Percentiles rank a stretch among this genome's conserved stretches.
phyloP scores from a whole-genome alignment of 2,797 vertebrate species.

The Amphiprion clarkii region DNA sequence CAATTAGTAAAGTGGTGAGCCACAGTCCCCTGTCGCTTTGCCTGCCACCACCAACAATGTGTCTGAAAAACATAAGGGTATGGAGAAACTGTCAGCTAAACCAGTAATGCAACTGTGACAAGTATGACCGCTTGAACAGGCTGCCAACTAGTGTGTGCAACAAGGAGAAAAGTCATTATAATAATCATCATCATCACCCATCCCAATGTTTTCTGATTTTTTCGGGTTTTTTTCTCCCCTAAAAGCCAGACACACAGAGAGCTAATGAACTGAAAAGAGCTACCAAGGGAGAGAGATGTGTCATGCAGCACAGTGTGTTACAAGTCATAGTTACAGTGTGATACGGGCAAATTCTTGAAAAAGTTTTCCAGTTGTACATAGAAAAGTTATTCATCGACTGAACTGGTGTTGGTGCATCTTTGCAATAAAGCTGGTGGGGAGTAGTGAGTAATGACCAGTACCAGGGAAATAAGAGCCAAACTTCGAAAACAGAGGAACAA shows the following conservation, averaged over 20 bases:
- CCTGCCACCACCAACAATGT: constrained; percentile 13
- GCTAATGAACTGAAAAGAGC: constrained; percentile 17
- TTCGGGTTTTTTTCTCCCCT: background rate
- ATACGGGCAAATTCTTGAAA: background rate
- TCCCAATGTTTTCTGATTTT: background rate
- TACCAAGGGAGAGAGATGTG: background rate
- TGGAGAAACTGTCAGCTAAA: constrained; percentile 37
- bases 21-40: constrained; percentile 21
- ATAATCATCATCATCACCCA: constrained; percentile 30
- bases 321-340: constrained; percentile 12
- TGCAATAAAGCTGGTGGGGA: background rate
- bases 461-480: background rate
- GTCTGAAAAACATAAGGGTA: constrained; percentile 24
- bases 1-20: constrained; percentile 58
- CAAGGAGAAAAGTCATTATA: constrained; percentile 19
- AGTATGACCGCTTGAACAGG: constrained; percentile 20
- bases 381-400: background rate
- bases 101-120: constrained; percentile 24
- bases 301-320: constrained; percentile 3
- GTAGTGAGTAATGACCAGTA: background rate
- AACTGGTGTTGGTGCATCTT: background rate
- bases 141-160: constrained; percentile 17
- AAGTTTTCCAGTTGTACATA: background rate
- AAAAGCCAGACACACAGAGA: background rate
- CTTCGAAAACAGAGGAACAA: background rate